phyloP scores from a whole-genome alignment of 2,797 vertebrate species.

The Trachurus trachurus region DNA sequence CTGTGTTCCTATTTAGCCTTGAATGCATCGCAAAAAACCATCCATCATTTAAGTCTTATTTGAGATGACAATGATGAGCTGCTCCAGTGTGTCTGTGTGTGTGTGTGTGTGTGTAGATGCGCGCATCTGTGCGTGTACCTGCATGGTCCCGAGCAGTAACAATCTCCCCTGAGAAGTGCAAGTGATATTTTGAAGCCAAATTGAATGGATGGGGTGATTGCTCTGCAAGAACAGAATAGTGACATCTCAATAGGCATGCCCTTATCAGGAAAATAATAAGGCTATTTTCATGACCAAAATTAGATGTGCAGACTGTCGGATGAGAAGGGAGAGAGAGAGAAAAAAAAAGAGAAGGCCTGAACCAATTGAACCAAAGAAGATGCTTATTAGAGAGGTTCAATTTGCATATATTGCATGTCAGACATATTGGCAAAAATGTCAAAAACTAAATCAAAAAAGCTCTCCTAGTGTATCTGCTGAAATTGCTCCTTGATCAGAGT shows the following conservation, averaged over 20 bases:
- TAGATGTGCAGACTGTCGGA: conserved; percentile 66
- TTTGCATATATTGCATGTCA: conserved; percentile 81
- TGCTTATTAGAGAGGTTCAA: conserved; percentile 77
- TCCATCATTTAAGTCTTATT: conserved; percentile 75
- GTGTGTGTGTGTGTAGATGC: background rate
- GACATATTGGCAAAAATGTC: conserved; percentile 77
- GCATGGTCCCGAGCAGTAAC: conserved; percentile 57
- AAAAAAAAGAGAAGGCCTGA: conserved; percentile 30
- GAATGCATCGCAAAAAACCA: conserved; percentile 61
- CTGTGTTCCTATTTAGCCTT: conserved; percentile 68
- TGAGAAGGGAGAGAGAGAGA: conserved; percentile 30
- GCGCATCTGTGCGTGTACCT: conserved; percentile 40
- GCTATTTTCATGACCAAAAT: conserved; percentile 75
- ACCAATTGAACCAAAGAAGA: conserved; percentile 76
- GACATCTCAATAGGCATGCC: conserved; percentile 81
- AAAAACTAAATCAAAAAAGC: conserved; percentile 74
- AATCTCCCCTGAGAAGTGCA: conserved; percentile 65
- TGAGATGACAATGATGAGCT: conserved; percentile 67
- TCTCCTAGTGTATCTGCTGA: conserved; percentile 61
- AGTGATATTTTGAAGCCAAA: conserved; percentile 79
- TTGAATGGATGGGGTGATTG: conserved; percentile 74
- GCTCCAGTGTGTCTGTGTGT: conserved; percentile 19
- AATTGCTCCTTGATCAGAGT: conserved; percentile 78
- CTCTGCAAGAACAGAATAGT: conserved; percentile 61
- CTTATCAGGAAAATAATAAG: conserved; percentile 81